These are phyloP conservation scores for Phalacrocorax carbo DNA, from an alignment of 2,113 vertebrate genomes.

Conservation along the genomic window DNA sequence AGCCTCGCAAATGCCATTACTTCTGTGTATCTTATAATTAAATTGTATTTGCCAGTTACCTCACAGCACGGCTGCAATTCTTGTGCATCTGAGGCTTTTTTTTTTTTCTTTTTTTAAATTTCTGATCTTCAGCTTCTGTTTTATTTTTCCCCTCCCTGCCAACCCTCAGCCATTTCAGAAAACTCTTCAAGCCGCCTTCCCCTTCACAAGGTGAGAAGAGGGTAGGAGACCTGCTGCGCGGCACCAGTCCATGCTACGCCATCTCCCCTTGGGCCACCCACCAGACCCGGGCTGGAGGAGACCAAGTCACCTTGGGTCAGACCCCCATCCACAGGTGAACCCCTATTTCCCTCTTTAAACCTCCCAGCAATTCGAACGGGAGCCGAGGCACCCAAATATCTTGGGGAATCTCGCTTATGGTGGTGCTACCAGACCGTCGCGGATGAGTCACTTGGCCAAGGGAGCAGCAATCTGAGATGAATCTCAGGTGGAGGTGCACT, in stretches of 20 bases:
- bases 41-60: conserved; percentile 71
- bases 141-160: background rate
- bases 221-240: background rate
- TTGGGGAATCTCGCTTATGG: background rate
- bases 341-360: background rate
- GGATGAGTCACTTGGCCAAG: background rate
- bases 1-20: conserved; percentile 43
- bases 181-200: background rate
- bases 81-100: conserved; percentile 46
- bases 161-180: background rate
- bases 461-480: background rate
- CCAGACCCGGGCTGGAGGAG: background rate
- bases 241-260: background rate
- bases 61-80: conserved; percentile 71
- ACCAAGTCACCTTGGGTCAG: background rate
- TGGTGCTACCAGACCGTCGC: accelerated
- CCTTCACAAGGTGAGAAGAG: background rate
- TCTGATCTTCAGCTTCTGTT: conserved; percentile 8
- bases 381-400: background rate
- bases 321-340: accelerated
- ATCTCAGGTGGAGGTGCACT: background rate
- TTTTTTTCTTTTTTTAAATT: background rate
- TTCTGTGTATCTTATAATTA: conserved; percentile 66
- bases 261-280: background rate
- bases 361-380: background rate